Evolutionary conservation across 2,888 invertebrate species (phyloP), one percentile per base, ranked within the genome.

Genomic region (Ectemnius lituratus): DNA sequence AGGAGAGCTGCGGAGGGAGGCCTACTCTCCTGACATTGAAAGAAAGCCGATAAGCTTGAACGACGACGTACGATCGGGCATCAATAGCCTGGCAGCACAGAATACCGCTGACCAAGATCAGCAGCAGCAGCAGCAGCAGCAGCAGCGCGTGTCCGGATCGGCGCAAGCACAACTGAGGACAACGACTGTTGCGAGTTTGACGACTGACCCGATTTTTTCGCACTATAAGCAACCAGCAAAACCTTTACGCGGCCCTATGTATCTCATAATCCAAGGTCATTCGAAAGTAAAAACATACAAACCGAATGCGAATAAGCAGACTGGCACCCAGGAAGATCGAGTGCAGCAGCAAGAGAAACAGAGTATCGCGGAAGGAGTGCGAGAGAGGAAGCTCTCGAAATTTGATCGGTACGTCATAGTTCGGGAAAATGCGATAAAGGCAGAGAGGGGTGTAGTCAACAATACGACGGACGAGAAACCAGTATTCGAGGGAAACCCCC

Each of bases 281-380:
- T 96, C 96, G 0, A 96, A 96, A 91, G 96, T 96, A 0, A 96
- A 96, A 91, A 96, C 95, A 0, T 96, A 96, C 86, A 94, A 96
- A 14, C 94, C 95, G 0, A 86, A 82, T 2, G 76, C 85, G 57
- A 86, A 72, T 66, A 87, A 85, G 61, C 82, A 87, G 77, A 2
- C 59, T 80, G 8, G 80, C 84, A 2, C 66, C 83, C 16, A 81
- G 79, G 62, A 82, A 78, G 57, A 87, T 82, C 71, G 85, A 83
- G 20, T 73, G 75, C 1, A 37, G 8, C 1, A 8, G 37, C 37
- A 37, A 11, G 37, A 37, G 11, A 37, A 11, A 2, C 11, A 11
- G 37, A 6, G 52, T 14, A 52, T 11, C 16, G 5, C 16, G 2
- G 16, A 52, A 16, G 52, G 5, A 11, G 16, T 16, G n/a, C n/a